phyloP scores from a whole-genome alignment of 2,113 vertebrate species.

The Cranoglanis bouderius region DNA sequence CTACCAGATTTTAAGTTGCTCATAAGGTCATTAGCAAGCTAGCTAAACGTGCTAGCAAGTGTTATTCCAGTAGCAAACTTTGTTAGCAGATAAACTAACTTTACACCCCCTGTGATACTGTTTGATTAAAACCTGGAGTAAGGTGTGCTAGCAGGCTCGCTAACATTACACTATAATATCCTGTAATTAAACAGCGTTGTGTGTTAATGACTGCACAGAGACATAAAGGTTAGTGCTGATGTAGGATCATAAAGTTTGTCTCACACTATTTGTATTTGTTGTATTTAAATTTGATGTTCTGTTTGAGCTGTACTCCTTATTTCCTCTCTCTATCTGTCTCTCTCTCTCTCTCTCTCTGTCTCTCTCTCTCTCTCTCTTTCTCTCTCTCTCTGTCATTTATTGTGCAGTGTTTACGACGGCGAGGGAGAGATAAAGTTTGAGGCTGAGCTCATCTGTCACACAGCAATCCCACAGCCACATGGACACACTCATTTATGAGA shows the following conservation, averaged over 20 bases:
- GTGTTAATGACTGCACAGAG: not conserved
- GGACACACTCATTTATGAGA: slow-evolving; percentile 46
- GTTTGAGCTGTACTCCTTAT: not conserved
- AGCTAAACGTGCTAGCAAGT: not conserved
- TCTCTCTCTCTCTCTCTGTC: slow-evolving; percentile 6
- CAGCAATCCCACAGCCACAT: slow-evolving; percentile 21
- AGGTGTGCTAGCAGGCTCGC: not conserved
- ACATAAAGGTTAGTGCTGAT: not conserved
- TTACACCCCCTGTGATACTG: not conserved
- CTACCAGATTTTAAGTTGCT: not conserved
- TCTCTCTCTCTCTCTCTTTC: not conserved
- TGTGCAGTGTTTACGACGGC: too few relatives aligned
- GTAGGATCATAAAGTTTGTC: not conserved
- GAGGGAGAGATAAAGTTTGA: not conserved
- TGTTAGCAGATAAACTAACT: not conserved
- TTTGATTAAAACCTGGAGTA: too few relatives aligned
- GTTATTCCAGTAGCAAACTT: not conserved
- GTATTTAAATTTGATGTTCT: not conserved
- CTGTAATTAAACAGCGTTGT: not conserved
- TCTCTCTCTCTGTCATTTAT: not conserved
- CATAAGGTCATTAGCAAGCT: not conserved
- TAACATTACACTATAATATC: not conserved
- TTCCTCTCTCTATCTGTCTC: not conserved
- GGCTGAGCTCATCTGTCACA: not conserved
- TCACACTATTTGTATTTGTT: not conserved